Percentiles rank a stretch among this genome's conserved stretches.
These are phyloP conservation scores for Taurulus bubalis DNA, from an alignment of 2,113 vertebrate species.

Conservation along the genomic window DNA sequence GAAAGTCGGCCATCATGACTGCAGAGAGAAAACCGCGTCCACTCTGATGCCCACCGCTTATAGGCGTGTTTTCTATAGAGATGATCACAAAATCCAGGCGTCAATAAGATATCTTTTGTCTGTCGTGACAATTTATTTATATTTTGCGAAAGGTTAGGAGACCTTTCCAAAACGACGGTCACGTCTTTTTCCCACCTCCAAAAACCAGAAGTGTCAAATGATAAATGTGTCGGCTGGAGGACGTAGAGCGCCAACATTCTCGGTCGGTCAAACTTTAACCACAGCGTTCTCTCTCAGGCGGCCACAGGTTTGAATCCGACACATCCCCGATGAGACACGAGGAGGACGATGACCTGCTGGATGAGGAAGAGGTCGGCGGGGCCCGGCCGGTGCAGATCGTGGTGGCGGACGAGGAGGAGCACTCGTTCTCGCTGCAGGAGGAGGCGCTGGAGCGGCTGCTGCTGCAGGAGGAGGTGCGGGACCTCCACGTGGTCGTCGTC, in stretches of 20 bases:
- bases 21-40: neutral
- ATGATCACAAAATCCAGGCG: neutral
- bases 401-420: slow-evolving; percentile 91
- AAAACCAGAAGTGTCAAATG: neutral
- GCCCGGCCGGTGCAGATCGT: slow-evolving; percentile 93
- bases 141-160: neutral
- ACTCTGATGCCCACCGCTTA: neutral
- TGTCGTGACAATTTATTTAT: neutral
- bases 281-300: neutral
- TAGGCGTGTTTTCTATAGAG: neutral
- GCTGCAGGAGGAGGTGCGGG: slow-evolving; percentile 91
- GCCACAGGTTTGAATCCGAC: slow-evolving; percentile 15
- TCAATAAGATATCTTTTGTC: neutral
- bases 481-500: slow-evolving; percentile 94
- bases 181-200: no score
- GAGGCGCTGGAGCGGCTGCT: slow-evolving; percentile 90
- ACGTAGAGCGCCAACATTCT: no score
- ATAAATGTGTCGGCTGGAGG: neutral
- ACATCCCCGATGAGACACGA: slow-evolving; percentile 17
- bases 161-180: neutral
- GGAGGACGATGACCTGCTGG: slow-evolving; percentile 63
- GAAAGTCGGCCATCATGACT: neutral
- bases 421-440: slow-evolving; percentile 94
- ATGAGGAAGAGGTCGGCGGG: slow-evolving; percentile 57
- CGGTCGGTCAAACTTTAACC: neutral